phyloP scores from a whole-genome alignment of 2,888 invertebrate species.

The Zeuzera pyrina region DNA sequence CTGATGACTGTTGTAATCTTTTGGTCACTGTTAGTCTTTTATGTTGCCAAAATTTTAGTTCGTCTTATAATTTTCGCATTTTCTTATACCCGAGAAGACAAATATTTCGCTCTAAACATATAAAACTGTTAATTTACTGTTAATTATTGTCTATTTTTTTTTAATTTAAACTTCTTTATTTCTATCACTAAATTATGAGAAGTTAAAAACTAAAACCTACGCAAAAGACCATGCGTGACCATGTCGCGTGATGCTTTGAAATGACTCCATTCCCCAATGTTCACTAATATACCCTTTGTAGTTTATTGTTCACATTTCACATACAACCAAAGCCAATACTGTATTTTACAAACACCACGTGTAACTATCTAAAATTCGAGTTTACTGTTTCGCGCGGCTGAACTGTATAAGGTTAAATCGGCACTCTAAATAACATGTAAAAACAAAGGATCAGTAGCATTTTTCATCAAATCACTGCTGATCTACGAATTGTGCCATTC shows the following conservation, averaged over 20 bases:
- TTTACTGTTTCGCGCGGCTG: constrained; percentile 19
- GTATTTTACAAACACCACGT: constrained; percentile 18
- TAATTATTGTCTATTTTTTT: neutral
- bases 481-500: constrained; percentile 16
- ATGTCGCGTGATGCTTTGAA: constrained; percentile 47
- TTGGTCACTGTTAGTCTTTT: too few species aligned
- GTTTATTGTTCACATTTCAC: constrained; percentile 26
- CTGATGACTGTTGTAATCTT: too few species aligned
- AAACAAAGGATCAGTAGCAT: too few species aligned
- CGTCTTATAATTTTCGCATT: too few species aligned
- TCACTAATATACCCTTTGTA: constrained; percentile 42
- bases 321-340: constrained; percentile 4
- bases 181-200: neutral
- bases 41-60: too few species aligned
- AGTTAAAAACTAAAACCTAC: constrained; percentile 27
- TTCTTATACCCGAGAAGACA: too few species aligned
- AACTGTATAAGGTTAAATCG: constrained; percentile 14
- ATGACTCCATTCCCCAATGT: constrained; percentile 35
- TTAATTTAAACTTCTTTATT: neutral
- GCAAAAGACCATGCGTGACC: constrained; percentile 51
- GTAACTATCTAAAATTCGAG: constrained; percentile 16
- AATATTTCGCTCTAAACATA: too few species aligned
- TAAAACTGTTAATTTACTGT: neutral
- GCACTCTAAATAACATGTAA: too few species aligned
- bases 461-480: constrained; percentile 15